Percentiles rank a stretch among this genome's conserved stretches.
phyloP scores from a whole-genome alignment of 2,113 vertebrate species.

The Colaptes auratus region DNA sequence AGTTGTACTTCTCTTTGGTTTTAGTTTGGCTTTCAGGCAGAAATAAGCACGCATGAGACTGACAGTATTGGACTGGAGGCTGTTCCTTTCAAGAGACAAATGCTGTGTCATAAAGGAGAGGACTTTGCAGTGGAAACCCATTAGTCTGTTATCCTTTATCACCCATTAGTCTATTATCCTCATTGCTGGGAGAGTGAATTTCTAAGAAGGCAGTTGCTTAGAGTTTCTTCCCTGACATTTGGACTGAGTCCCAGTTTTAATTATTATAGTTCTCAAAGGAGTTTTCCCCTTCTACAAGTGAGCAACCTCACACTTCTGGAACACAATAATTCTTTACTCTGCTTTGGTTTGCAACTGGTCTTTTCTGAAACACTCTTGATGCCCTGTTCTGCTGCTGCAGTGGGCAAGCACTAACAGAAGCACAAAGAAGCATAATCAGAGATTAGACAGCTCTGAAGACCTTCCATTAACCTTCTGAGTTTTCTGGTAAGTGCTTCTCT shows the following conservation, averaged over 20 bases:
- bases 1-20: neutral
- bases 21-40: no score
- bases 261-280: neutral
- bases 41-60: neutral
- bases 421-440: neutral
- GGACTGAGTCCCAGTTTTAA: neutral
- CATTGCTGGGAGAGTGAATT: neutral
- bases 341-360: neutral
- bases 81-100: neutral
- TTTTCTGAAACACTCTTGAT: neutral
- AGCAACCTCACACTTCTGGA: neutral
- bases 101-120: neutral
- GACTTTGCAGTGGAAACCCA: neutral
- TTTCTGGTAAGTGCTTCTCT: neutral
- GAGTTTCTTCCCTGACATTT: neutral
- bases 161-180: no score
- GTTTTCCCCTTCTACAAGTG: neutral
- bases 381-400: neutral
- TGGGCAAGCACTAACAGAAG: neutral
- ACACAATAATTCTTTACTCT: neutral
- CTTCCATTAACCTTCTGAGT: neutral
- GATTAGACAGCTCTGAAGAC: neutral
- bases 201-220: neutral
- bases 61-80: neutral
- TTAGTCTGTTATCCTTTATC: fast-evolving